Percentiles rank a stretch among this genome's conserved stretches.
Evolutionary conservation across 2,113 vertebrate genomes (phyloP).

Genomic region (Xiphorhynchus elegans): DNA sequence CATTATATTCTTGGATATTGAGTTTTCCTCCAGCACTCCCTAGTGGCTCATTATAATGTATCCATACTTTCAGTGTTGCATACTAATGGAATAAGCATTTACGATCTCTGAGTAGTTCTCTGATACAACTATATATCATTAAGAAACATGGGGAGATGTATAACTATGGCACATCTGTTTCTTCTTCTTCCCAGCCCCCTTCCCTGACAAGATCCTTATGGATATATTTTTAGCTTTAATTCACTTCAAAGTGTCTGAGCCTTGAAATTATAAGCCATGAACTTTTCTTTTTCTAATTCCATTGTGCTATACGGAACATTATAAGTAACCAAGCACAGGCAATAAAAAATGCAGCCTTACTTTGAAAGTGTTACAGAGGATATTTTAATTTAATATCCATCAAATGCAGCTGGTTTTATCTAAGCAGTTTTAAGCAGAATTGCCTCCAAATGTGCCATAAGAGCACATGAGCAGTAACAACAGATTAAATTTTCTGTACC

Average conservation of each 20-base stretch:
- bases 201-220: neutral
- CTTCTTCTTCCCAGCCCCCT: neutral
- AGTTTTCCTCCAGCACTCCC: constrained; percentile 42
- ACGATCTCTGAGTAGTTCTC: neutral
- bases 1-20: neutral
- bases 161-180: neutral
- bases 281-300: neutral
- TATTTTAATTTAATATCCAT: neutral
- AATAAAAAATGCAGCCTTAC: neutral
- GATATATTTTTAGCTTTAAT: neutral
- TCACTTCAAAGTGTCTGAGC: neutral
- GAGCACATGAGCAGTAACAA: constrained; percentile 4
- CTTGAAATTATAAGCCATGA: neutral
- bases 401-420: neutral
- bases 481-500: neutral
- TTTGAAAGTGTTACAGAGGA: neutral
- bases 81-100: neutral
- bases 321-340: neutral
- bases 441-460: constrained; percentile 2
- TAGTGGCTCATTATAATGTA: neutral
- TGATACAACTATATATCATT: neutral
- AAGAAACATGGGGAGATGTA: neutral
- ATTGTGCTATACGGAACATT: neutral
- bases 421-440: constrained; percentile 21
- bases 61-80: neutral